phyloP scores from a whole-genome alignment of 2,888 invertebrate genomes.

The Maniola hyperantus region DNA sequence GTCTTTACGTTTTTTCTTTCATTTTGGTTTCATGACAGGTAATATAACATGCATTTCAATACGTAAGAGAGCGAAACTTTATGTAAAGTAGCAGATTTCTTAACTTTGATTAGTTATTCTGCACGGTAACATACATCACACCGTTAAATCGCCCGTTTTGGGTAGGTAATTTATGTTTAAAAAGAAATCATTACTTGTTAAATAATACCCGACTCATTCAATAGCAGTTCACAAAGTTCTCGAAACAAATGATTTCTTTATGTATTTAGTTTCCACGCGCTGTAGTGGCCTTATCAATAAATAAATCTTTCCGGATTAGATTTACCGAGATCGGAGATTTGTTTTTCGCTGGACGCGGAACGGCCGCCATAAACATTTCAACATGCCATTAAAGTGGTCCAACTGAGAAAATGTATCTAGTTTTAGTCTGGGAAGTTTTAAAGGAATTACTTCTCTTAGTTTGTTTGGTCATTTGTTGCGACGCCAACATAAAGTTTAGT shows the following conservation, averaged over 20 bases:
- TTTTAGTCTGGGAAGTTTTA: slow-evolving; percentile 65
- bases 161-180: no score
- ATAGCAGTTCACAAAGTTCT: no score
- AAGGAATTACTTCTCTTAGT: slow-evolving; percentile 62
- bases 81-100: no score
- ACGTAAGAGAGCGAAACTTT: no score
- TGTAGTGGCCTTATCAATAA: slow-evolving; percentile 26
- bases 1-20: no score
- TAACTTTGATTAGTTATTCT: no score
- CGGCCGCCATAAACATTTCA: slow-evolving; percentile 73
- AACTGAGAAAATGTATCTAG: slow-evolving; percentile 62
- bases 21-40: no score
- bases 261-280: slow-evolving; percentile 8
- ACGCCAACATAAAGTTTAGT: slow-evolving; percentile 19
- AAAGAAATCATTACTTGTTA: no score
- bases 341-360: slow-evolving; percentile 57
- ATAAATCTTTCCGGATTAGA: slow-evolving; percentile 35
- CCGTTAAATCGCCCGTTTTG: no score
- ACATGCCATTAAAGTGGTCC: slow-evolving; percentile 64
- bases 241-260: neutral
- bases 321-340: slow-evolving; percentile 53
- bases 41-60: no score
- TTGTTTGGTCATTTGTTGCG: slow-evolving; percentile 43
- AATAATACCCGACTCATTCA: no score
- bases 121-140: no score